Conservation (phyloP, 2,113 vertebrate species). For the Spermophilus dauricus region DNA sequence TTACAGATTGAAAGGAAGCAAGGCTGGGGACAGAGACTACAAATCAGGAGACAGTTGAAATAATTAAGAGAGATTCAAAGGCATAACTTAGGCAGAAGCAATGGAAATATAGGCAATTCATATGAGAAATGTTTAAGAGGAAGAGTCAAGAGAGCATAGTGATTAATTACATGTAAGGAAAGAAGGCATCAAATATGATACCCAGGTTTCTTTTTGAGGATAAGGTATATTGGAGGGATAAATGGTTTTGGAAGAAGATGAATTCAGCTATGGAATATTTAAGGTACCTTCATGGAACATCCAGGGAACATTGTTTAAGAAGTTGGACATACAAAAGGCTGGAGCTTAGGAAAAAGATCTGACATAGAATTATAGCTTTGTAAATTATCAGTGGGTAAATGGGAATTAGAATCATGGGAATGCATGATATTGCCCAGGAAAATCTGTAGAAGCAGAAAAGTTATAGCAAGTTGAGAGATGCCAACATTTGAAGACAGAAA, state of each 20-base stretch:
- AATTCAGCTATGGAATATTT: neutral
- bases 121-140: slow-evolving; percentile 35
- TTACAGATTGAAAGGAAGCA: neutral
- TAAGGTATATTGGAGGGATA: neutral
- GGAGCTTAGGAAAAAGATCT: neutral
- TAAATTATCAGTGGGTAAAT: neutral
- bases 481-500: neutral
- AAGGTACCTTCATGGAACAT: neutral
- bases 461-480: neutral
- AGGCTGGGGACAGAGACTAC: neutral
- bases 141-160: neutral
- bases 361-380: neutral
- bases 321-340: neutral
- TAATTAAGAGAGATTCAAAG: neutral
- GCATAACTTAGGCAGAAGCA: neutral
- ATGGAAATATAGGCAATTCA: neutral
- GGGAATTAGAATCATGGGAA: neutral
- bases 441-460: neutral
- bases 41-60: neutral
- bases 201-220: neutral
- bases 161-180: neutral
- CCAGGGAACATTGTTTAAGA: neutral
- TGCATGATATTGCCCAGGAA: neutral
- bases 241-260: neutral
- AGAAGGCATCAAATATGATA: neutral